Base-by-base conservation (phyloP, 1,140 invertebrate genomes). In the Tetramorium alpestre region DNA sequence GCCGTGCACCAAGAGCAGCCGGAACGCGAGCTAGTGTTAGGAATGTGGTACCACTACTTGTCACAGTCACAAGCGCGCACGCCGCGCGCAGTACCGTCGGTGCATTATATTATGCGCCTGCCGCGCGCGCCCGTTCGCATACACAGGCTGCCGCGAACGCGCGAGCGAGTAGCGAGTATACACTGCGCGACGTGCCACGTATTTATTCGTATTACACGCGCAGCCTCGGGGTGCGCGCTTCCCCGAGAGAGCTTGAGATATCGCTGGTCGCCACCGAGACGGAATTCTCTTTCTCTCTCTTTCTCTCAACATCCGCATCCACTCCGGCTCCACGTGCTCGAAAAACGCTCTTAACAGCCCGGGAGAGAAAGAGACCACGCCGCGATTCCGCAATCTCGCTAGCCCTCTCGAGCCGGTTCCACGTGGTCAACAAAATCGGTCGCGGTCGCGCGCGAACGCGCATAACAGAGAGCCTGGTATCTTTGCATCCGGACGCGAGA, bases 41-140 rank as follows among this genome's bases (percentile, higher is more conserved):
- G 95, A 95, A 95, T 95, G 95, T 93, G 95, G 95, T 95, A 95
- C 94, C 93, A 94, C 95, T 90, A 91, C 95, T 95, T 95, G 95
- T 95, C 94, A 95, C 94, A 94, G 94, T 94, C 92, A 92, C 93
- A 93, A 90, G 94, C 91, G 80, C 85, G 86, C 86, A 86, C 81
- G 86, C 38, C 75, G 88, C 89, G 84, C 88, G 69, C 77, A 64
- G 77, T 78, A 86, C 82, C 88, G 58, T 86, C 77, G 77, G 73
- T 82, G 65, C 88, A 58, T 87, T 90, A 86, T 87, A 90, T 87
- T 90, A 89, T 82, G 58, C 77, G 77, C 80, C 73, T 70, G 87
- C 69, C 85, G 87, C 88, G 88, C 78, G 49, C 60, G 65, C 60
- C 60, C 73, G 88, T 88, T 89, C 33, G 67, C 81, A 78, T 54